Conservation (phyloP, 2,888 invertebrate species). For the Chelonus formosanus region DNA sequence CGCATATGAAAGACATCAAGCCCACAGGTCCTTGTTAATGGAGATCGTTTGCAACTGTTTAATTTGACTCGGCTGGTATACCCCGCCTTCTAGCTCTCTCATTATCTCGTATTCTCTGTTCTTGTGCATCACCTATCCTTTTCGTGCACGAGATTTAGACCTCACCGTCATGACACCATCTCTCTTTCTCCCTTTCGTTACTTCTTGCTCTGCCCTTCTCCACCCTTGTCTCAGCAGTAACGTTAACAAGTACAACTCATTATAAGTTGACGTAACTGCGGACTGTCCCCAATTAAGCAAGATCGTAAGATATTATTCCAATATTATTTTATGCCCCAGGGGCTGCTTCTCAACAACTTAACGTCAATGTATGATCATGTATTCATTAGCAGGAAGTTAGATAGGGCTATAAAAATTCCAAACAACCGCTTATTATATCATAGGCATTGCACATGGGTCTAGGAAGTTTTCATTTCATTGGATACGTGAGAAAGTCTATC, state of each 20-base stretch:
- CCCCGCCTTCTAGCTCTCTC: constrained; percentile 38
- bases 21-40: constrained; percentile 41
- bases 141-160: constrained; percentile 24
- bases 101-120: constrained; percentile 43
- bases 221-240: constrained; percentile 36
- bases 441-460: no score
- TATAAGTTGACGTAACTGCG: constrained; percentile 47
- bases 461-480: no score
- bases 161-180: constrained; percentile 24
- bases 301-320: constrained; percentile 45
- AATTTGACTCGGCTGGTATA: constrained; percentile 44
- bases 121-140: constrained; percentile 35
- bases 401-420: neutral
- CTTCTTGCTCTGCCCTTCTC: constrained; percentile 1
- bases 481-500: no score
- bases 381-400: constrained; percentile 12
- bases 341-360: constrained; percentile 10
- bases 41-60: constrained; percentile 48
- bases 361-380: constrained; percentile 6
- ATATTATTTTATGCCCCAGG: constrained; percentile 39
- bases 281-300: constrained; percentile 47
- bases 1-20: constrained; percentile 33
- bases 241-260: constrained; percentile 48
- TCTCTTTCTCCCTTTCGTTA: constrained; percentile 14
- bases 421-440: no score